Percentiles rank a stretch among this genome's conserved stretches.
These are phyloP conservation scores for Tanypteryx hageni DNA, from an alignment of 2,888 invertebrate species.

Conservation along the genomic window DNA sequence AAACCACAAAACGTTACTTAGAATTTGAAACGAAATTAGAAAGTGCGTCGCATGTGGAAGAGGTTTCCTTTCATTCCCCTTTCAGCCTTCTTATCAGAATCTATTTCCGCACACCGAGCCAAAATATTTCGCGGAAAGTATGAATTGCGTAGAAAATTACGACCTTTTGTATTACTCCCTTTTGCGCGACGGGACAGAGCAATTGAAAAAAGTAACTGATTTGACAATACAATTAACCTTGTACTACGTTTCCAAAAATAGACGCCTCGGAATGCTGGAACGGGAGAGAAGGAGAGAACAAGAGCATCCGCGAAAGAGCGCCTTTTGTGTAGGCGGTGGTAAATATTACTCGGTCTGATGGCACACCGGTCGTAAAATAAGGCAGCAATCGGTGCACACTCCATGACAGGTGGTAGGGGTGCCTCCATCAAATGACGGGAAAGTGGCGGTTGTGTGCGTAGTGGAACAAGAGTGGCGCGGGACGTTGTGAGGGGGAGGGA, in stretches of 20 bases:
- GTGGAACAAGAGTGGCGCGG: neutral
- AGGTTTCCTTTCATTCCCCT: neutral
- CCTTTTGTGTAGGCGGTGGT: constrained; percentile 13
- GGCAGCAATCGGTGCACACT: constrained; percentile 51
- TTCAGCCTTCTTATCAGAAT: constrained; percentile 21
- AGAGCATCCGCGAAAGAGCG: neutral
- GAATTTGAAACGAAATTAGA: too few species aligned
- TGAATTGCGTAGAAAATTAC: neutral
- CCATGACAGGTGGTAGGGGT: constrained; percentile 47
- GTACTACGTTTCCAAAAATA: constrained; percentile 52
- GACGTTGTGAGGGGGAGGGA: neutral
- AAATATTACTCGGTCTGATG: constrained; percentile 45
- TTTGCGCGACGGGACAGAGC: neutral
- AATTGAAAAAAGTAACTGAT: constrained; percentile 26
- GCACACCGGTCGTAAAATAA: constrained; percentile 58
- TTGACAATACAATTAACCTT: constrained; percentile 47
- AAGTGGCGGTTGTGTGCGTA: constrained; percentile 34
- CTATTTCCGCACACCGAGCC: neutral
- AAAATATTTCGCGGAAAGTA: constrained; percentile 34
- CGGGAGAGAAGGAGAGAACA: neutral
- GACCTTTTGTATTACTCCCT: neutral
- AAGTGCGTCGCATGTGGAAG: neutral
- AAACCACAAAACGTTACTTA: neutral
- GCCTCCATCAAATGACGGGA: neutral
- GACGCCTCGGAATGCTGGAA: neutral